These are phyloP conservation scores for Charina bottae DNA, from an alignment of 2,113 vertebrate genomes.

Conservation along the genomic window DNA sequence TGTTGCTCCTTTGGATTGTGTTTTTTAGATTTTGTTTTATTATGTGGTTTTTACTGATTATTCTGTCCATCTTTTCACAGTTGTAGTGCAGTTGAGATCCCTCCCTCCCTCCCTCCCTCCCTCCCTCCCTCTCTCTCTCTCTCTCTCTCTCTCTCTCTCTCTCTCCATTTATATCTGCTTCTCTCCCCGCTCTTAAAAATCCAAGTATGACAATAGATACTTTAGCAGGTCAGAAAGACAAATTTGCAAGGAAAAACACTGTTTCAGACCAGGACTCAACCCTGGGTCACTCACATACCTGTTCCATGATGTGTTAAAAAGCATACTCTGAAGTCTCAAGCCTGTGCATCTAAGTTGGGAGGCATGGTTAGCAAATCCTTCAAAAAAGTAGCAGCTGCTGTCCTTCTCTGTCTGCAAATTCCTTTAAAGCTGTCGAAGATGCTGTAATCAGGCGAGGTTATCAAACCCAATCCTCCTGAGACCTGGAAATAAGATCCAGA, in stretches of 20 bases:
- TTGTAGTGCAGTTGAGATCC: neutral
- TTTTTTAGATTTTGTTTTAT: neutral
- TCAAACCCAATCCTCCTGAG: conserved; percentile 57
- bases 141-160: neutral
- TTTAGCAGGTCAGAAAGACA: neutral
- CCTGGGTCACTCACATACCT: conserved; percentile 75
- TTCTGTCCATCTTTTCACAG: neutral
- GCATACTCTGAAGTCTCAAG: conserved; percentile 76
- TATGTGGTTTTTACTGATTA: neutral
- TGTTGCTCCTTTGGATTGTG: neutral
- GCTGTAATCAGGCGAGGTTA: conserved; percentile 77
- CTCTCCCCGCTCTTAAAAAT: conserved; percentile 26
- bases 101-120: too few relatives aligned
- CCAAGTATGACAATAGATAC: conserved; percentile 32
- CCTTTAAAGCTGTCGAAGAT: conserved; percentile 81
- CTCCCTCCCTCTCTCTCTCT: too few relatives aligned
- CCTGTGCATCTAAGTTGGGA: conserved; percentile 72
- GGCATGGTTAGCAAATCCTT: conserved; percentile 80
- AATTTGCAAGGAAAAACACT: neutral
- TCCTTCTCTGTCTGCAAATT: conserved; percentile 72
- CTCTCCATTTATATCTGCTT: neutral
- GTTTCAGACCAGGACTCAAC: conserved; percentile 32
- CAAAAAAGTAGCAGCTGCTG: conserved; percentile 74
- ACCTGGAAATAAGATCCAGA: conserved; percentile 73
- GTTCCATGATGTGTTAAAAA: conserved; percentile 80